These are phyloP conservation scores for Autographa pulchrina DNA, from an alignment of 2,888 invertebrate genomes.

Conservation along the genomic window DNA sequence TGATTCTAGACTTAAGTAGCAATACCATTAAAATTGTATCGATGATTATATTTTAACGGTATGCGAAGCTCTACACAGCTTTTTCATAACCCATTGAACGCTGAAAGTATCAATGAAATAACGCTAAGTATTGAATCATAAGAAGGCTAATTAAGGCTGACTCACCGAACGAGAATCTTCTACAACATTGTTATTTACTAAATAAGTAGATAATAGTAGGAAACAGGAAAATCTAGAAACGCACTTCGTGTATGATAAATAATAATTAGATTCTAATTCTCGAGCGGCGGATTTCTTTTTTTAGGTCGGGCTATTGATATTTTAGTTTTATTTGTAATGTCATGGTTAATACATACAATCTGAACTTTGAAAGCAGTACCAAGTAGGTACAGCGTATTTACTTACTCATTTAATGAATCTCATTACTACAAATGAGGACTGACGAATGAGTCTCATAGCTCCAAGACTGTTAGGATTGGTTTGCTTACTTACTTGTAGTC, in stretches of 20 bases:
- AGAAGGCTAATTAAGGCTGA: constrained; percentile 23
- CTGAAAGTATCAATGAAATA: not conserved
- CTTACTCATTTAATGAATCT: too few relatives aligned
- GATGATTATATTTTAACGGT: too few relatives aligned
- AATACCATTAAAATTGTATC: too few relatives aligned
- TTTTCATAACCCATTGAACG: not conserved
- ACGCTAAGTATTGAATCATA: not conserved
- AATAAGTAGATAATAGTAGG: constrained; percentile 15
- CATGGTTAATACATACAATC: too few relatives aligned
- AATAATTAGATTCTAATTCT: not conserved
- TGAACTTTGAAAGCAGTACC: too few relatives aligned
- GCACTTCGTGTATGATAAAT: constrained; percentile 10
- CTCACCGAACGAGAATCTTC: constrained; percentile 38
- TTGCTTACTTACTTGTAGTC: too few relatives aligned
- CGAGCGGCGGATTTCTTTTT: not conserved
- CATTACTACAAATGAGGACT: too few relatives aligned
- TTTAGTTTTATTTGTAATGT: not conserved
- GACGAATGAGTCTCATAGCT: too few relatives aligned
- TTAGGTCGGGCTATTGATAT: not conserved
- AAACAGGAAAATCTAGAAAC: constrained; percentile 41
- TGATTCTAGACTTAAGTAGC: too few relatives aligned
- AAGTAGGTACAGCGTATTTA: too few relatives aligned
- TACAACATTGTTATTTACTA: constrained; percentile 14
- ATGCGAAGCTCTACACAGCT: too few relatives aligned
- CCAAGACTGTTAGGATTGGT: too few relatives aligned